Evolutionary conservation across 2,888 invertebrate species (phyloP), one percentile per base, ranked within the genome.

Genomic region (Leucozona laternaria): DNA sequence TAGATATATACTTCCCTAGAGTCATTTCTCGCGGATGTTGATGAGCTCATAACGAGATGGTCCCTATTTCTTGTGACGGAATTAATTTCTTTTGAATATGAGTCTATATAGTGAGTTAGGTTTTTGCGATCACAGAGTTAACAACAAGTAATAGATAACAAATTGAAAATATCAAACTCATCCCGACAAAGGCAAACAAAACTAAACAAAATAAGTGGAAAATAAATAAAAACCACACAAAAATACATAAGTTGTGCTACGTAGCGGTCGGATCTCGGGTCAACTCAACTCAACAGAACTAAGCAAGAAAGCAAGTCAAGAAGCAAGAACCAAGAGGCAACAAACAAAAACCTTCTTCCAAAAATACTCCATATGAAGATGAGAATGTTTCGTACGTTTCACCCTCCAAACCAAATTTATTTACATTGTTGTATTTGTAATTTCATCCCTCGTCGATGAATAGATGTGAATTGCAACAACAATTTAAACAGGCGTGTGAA

Each of bases 1-100:
- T 96, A 96, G 89, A 97, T 94, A 90, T 95, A 96, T 92, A 93
- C 92, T 71, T 84, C 89, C 57, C 80, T 82, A 4, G 10, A n/a
- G 17, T 70, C 58, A n/a, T 31, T 37, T 15, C 17, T 88, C 79
- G 79, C 72, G 22, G 88, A 80, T 88, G 85, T 37, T 48, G 88
- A 83, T 82, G 89, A 88, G 73, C 83, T 89, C 89, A 89, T 89
- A 11, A 20, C 40, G 11, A 37, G 15, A 7, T 48, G 15, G 3
- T 31, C 45, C 11, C 31, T 28, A 28, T 43, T 62, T 45, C 10
- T 28, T 55, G 15, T 55, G 25, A 55, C 17, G 17, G n/a, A 25
- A 55, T 25, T n/a, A n/a, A n/a, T 48, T 31, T 45, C 6, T 48
- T 22, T 15, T 17, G 3, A 20, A 48, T 15, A 28, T 17, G 6